Percentiles rank a stretch among this genome's conserved stretches.
Evolutionary conservation across 2,113 vertebrate genomes (phyloP).

Genomic region (Antennarius striatus): DNA sequence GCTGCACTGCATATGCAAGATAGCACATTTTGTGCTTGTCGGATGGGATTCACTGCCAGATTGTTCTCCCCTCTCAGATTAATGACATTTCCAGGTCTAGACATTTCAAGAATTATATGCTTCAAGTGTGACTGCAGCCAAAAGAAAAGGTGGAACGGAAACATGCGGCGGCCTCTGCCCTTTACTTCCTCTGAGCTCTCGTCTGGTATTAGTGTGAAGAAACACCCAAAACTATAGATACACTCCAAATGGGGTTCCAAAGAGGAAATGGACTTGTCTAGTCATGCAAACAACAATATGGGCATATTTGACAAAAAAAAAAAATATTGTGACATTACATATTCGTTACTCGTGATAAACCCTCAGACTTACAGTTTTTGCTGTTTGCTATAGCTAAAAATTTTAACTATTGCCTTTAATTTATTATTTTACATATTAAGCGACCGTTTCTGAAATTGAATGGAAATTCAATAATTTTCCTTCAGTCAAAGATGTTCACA

Average conservation of each 20-base stretch:
- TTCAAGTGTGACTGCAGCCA: constrained; percentile 9
- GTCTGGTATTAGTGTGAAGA: not conserved
- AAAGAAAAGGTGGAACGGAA: constrained; percentile 22
- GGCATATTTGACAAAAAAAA: too few species aligned
- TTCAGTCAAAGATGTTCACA: too few species aligned
- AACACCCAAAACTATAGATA: not conserved
- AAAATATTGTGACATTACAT: too few species aligned
- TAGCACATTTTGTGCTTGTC: constrained; percentile 1
- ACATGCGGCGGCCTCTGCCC: constrained; percentile 4
- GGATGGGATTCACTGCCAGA: constrained; percentile 6
- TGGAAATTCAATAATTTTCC: too few species aligned
- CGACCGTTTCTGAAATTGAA: too few species aligned
- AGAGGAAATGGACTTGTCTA: constrained; percentile 41
- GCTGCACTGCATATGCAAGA: not conserved
- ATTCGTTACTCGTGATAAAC: too few species aligned
- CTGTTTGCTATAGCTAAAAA: too few species aligned
- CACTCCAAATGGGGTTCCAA: not conserved
- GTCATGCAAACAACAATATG: not conserved
- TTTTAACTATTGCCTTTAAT: too few species aligned
- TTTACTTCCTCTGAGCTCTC: constrained; percentile 12
- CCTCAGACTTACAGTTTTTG: too few species aligned
- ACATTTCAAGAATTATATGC: constrained; percentile 43
- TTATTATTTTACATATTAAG: too few species aligned
- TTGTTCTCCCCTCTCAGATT: not conserved
- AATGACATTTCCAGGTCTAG: constrained; percentile 6